Percentiles rank a stretch among this genome's conserved stretches.
These are phyloP conservation scores for Pharmacophagus antenor DNA, from an alignment of 2,888 invertebrate species.

Conservation along the genomic window DNA sequence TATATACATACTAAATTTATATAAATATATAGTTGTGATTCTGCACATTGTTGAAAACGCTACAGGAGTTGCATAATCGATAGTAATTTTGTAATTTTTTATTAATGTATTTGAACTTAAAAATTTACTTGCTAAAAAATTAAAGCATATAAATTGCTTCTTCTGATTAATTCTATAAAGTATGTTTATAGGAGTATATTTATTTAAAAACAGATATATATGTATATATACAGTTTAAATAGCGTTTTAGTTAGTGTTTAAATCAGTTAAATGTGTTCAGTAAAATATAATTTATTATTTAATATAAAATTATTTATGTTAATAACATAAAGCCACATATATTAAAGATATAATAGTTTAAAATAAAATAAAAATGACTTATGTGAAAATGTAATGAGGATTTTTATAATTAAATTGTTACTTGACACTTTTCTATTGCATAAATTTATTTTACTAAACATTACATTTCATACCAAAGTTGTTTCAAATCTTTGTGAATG, in stretches of 20 bases:
- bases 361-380: neutral
- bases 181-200: neutral
- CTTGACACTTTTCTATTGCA: neutral
- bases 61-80: neutral
- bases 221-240: no score
- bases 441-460: neutral
- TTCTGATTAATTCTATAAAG: neutral
- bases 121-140: neutral
- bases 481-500: neutral
- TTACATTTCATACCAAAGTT: neutral
- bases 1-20: neutral
- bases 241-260: no score
- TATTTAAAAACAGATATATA: no score
- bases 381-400: neutral
- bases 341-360: neutral
- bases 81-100: neutral
- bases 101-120: neutral
- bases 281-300: neutral
- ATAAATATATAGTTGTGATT: neutral
- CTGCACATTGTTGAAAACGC: neutral
- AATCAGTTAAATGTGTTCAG: neutral
- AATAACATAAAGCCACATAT: neutral
- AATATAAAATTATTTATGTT: neutral
- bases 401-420: constrained; percentile 1
- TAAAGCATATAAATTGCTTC: neutral